phyloP scores from a whole-genome alignment of 2,797 vertebrate species.

The Fringilla coelebs region DNA sequence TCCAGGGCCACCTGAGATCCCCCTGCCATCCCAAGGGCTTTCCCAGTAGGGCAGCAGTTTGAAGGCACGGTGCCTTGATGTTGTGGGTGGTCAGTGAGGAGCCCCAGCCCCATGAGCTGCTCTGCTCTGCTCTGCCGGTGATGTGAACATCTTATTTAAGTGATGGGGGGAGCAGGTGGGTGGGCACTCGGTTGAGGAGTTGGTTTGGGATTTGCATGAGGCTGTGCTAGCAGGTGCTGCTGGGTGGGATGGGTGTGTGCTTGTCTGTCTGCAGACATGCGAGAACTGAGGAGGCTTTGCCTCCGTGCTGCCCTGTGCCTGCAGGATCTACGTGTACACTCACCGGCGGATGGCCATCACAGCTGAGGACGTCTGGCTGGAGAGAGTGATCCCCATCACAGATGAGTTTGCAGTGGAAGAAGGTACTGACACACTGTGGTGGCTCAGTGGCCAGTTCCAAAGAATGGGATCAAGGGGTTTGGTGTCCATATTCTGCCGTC shows the following conservation, averaged over 20 bases:
- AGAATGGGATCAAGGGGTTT: neutral
- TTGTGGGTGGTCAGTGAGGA: fast-evolving
- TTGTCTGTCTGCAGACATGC: fast-evolving
- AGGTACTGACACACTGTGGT: slow-evolving; percentile 67
- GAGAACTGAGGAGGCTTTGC: neutral
- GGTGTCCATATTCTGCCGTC: neutral
- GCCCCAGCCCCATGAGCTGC: neutral
- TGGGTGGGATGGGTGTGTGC: neutral
- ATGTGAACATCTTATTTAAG: fast-evolving
- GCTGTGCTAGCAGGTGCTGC: neutral
- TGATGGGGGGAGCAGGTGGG: fast-evolving
- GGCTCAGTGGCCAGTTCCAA: neutral
- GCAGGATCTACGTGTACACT: slow-evolving; percentile 86
- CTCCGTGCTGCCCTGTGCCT: neutral
- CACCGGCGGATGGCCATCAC: slow-evolving; percentile 93
- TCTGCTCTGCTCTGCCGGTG: neutral
- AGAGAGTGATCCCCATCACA: slow-evolving; percentile 83
- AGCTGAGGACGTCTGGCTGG: slow-evolving; percentile 89
- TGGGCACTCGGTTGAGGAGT: fast-evolving
- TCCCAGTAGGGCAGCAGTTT: fast-evolving
- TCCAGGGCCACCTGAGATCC: neutral
- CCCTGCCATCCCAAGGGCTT: neutral
- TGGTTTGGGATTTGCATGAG: neutral
- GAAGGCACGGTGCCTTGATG: neutral
- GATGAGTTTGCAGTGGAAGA: slow-evolving; percentile 86